Conservation (phyloP, 2,113 vertebrate genomes). For the Malaclemys terrapin region DNA sequence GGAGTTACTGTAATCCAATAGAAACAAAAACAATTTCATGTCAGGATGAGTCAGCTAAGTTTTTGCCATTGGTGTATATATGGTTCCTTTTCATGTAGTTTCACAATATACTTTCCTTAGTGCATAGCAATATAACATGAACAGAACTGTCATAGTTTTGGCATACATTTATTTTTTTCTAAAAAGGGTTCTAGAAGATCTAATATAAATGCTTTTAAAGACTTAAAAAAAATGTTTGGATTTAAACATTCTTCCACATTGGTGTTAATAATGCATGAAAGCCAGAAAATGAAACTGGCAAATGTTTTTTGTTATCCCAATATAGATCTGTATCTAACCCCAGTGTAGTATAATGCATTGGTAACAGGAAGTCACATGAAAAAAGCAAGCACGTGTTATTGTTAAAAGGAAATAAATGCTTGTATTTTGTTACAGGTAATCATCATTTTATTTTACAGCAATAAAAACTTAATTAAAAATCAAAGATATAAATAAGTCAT, state of each 20-base stretch:
- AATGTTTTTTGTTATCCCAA: not conserved
- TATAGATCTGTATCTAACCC: not conserved
- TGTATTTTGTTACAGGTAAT: not conserved
- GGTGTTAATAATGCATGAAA: not conserved
- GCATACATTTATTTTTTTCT: no score
- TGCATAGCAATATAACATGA: not conserved
- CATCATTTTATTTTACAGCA: not conserved
- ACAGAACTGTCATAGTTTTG: not conserved
- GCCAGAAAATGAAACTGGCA: not conserved
- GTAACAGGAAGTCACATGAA: not conserved
- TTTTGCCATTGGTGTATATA: not conserved
- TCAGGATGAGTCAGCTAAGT: not conserved
- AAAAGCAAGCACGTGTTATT: not conserved
- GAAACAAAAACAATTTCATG: not conserved
- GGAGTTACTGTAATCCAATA: not conserved
- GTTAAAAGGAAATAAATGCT: not conserved
- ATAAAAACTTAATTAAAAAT: not conserved
- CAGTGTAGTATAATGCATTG: not conserved
- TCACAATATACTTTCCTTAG: not conserved
- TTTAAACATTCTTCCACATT: not conserved
- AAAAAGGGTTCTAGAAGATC: not conserved
- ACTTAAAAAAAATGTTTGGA: not conserved
- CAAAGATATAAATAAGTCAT: not conserved
- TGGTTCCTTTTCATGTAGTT: not conserved
- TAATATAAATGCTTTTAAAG: not conserved